Base-by-base conservation (phyloP, 1,140 invertebrate species). In the Spodoptera litura region DNA sequence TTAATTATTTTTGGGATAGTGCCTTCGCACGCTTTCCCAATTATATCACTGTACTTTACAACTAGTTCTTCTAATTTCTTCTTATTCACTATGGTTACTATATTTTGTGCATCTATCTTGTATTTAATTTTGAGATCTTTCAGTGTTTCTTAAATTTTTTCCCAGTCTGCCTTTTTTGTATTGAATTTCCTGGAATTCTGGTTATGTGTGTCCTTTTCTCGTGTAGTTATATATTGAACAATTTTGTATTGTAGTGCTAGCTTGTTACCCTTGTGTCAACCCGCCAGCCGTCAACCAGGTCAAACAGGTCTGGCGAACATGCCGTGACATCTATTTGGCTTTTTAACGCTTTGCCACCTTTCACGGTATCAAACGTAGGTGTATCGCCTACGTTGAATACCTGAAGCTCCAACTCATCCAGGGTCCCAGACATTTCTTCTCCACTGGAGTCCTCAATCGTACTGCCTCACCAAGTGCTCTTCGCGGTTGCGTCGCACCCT, bases 391-490 rank as follows among this genome's bases (percentile, higher is more conserved):
- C 20, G 53, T 56, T 56, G n/a, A 56, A 15, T 56, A 56, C 53
- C 53, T 56, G 53, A 56, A 56, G 53, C 53, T 56, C 53, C 53
- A 56, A 3, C 53, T 56, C 53, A 15, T 56, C 53, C n/a, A 56
- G 53, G 53, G 53, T 56, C 53, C 53, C 53, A 15, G 8, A 52
- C 51, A 52, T 52, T 13, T 52, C 51, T 52, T 52, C 51, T 52
- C 51, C 51, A 9, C 51, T 52, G 51, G n/a, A 13, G 51, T 52
- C 51, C 9, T 52, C 51, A 12, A 52, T 52, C 3, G 51, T 52
- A 51, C 81, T 82, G 0, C 80, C 84, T 82, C 83, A 87, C 86
- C 82, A 83, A 2, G 27, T 31, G 38, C 74, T 87, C 9, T 52
- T 52, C 2, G 51, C 51, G n/a, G n/a, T 56, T 8, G 53, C 13